These are phyloP conservation scores for Aramus guarauna DNA, from an alignment of 2,113 vertebrate genomes.

Conservation along the genomic window DNA sequence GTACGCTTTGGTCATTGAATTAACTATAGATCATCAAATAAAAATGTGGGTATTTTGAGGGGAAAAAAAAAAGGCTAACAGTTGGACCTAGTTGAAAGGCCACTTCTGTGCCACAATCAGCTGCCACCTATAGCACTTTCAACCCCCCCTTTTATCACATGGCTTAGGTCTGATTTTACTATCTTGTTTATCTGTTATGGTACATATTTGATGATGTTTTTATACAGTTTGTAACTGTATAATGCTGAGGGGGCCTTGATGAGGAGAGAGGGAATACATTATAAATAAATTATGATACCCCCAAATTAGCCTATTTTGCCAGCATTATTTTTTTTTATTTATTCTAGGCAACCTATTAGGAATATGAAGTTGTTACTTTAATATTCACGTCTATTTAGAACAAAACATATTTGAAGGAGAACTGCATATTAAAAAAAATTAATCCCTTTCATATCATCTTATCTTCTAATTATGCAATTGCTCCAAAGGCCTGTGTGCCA, in stretches of 20 bases:
- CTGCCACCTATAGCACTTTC: neutral
- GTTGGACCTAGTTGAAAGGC: neutral
- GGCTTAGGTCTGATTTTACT: neutral
- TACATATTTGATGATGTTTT: neutral
- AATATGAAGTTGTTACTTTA: neutral
- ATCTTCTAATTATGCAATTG: neutral
- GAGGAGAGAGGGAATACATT: neutral
- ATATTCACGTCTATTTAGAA: neutral
- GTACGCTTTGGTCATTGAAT: neutral
- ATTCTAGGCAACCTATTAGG: neutral
- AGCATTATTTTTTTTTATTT: neutral
- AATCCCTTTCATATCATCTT: neutral
- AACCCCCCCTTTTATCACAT: neutral
- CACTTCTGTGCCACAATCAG: neutral
- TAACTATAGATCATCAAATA: neutral
- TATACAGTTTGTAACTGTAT: neutral
- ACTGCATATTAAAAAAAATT: neutral
- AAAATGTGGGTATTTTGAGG: neutral
- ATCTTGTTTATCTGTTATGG: neutral
- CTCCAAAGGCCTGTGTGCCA: neutral
- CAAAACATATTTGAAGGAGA: neutral
- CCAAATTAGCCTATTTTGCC: neutral
- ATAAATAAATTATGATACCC: constrained; percentile 6
- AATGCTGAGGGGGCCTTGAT: neutral
- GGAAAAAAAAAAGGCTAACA: neutral